Conservation (phyloP, 2,888 invertebrate genomes). For the Notodonta dromedarius region DNA sequence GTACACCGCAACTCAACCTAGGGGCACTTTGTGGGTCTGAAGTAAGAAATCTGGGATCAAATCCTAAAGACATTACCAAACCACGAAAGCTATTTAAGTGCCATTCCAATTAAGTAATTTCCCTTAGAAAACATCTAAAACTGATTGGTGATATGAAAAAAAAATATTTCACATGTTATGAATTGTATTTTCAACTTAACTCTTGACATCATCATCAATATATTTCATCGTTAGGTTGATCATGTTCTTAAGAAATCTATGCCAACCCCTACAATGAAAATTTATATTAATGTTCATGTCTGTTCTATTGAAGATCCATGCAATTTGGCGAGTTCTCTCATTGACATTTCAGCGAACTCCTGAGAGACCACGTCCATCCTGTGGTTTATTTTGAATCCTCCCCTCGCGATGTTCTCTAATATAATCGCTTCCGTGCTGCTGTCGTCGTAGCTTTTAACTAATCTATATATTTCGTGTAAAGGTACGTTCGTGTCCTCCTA, state of each 20-base stretch:
- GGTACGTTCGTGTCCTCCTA: too few species aligned
- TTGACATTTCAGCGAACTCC: too few species aligned
- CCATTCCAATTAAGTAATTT: too few species aligned
- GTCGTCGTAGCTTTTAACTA: too few species aligned
- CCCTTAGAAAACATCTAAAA: background rate
- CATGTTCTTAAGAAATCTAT: slow-evolving; percentile 32
- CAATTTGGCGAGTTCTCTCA: slow-evolving; percentile 12
- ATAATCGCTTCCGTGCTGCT: too few species aligned
- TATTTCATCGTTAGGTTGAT: slow-evolving; percentile 24
- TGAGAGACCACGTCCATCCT: too few species aligned
- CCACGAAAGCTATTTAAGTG: too few species aligned
- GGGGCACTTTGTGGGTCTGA: background rate
- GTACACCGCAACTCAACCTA: background rate
- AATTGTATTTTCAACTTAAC: slow-evolving; percentile 32
- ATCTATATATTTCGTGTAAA: too few species aligned
- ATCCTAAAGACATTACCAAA: background rate
- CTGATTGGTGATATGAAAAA: background rate
- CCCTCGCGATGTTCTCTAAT: too few species aligned
- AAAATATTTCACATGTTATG: too few species aligned
- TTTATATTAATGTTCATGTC: slow-evolving; percentile 30
- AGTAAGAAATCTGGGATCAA: background rate
- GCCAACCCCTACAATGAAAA: slow-evolving; percentile 41
- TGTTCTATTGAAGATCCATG: slow-evolving; percentile 45
- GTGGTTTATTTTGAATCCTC: too few species aligned
- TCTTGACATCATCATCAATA: slow-evolving; percentile 35